A percentile compares a stretch with the other conserved stretches of the same genome.
These are phyloP conservation scores for Apocrypta bakeri DNA, from an alignment of 1,140 invertebrate genomes.

Conservation along the genomic window DNA sequence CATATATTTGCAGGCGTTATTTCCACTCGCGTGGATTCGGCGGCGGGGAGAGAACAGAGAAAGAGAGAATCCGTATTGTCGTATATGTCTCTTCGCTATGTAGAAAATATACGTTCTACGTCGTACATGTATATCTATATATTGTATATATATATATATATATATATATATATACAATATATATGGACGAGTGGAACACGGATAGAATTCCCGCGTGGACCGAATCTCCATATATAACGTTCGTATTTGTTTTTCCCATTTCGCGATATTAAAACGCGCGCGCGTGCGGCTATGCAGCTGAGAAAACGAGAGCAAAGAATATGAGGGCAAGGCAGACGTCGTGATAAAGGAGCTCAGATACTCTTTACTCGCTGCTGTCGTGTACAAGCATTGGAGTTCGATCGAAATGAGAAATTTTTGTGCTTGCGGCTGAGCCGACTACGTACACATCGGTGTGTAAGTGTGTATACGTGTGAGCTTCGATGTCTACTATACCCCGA, in stretches of 20 bases:
- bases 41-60: neutral
- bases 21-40: neutral
- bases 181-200: neutral
- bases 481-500: neutral
- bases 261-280: slow-evolving; percentile 57
- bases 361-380: neutral
- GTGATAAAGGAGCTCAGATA: neutral
- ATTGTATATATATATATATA: slow-evolving; percentile 33
- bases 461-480: too few relatives aligned
- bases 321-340: neutral
- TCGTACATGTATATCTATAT: neutral
- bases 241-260: slow-evolving; percentile 52
- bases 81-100: neutral
- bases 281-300: neutral
- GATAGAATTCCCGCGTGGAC: slow-evolving; percentile 40
- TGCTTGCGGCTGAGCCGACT: neutral
- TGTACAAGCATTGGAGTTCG: neutral
- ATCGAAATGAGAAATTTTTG: slow-evolving; percentile 33
- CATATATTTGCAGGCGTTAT: neutral
- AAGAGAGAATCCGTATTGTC: neutral
- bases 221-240: slow-evolving; percentile 47
- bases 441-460: neutral
- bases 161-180: neutral
- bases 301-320: neutral
- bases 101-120: neutral